Evolutionary conservation across 2,888 invertebrate genomes (phyloP).

Genomic region (Cataglyphis rosenhaueri): DNA sequence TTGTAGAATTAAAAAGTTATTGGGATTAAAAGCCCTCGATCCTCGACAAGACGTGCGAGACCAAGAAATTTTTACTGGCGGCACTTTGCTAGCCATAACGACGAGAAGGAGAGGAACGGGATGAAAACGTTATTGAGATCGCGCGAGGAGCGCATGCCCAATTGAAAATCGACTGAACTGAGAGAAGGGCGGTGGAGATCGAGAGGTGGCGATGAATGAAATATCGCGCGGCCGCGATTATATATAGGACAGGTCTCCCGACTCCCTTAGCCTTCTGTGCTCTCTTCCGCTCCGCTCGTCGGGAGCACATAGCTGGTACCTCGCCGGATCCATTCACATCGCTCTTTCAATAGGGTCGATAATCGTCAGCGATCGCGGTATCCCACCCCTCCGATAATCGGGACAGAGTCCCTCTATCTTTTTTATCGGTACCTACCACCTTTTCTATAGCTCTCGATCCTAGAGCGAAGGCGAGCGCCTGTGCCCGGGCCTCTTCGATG

Average conservation of each 20-base stretch:
- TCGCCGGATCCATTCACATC: conserved; percentile 73
- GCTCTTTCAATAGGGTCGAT: conserved; percentile 78
- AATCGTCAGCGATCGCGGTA: conserved; percentile 78
- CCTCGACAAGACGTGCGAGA: not conserved
- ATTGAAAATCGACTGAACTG: conserved; percentile 34
- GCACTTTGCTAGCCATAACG: conserved; percentile 24
- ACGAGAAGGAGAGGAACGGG: conserved; percentile 26
- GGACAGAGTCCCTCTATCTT: conserved; percentile 55
- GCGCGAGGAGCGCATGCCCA: conserved; percentile 47
- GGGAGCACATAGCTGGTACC: conserved; percentile 50
- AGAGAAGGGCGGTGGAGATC: conserved; percentile 34
- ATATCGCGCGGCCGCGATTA: conserved; percentile 67
- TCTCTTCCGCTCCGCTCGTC: conserved; percentile 5
- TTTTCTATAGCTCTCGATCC: conserved; percentile 52
- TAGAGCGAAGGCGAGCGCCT: conserved; percentile 64
- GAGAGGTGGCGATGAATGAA: conserved; percentile 68
- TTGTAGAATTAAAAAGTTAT: conserved; percentile 6
- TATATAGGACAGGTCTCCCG: conserved; percentile 58
- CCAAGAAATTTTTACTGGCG: conserved; percentile 53
- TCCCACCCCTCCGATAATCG: conserved; percentile 76
- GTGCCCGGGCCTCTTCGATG: conserved; percentile 66
- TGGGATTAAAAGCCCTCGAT: conserved; percentile 16
- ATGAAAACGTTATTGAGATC: conserved; percentile 51
- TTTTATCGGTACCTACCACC: conserved; percentile 50
- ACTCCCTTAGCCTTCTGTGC: conserved; percentile 33